phyloP scores from a whole-genome alignment of 2,113 vertebrate species.

The Gnathonemus echidnorhynchus region DNA sequence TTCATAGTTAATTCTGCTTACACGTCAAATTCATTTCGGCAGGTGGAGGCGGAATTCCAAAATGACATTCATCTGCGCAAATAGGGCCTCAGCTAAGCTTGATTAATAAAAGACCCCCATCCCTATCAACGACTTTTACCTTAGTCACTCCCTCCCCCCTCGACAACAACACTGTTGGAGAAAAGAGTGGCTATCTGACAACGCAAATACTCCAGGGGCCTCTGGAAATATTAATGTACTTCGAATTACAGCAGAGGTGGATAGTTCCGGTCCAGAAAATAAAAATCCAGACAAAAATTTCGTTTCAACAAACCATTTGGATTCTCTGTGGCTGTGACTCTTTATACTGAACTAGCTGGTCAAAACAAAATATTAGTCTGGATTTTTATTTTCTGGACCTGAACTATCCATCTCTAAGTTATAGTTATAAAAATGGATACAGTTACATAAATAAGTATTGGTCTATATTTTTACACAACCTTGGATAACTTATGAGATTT shows the following conservation, averaged over 20 bases:
- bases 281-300: not conserved
- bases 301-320: not conserved
- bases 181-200: not conserved
- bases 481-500: not conserved
- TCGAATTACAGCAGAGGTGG: not conserved
- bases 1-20: not conserved
- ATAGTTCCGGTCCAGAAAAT: not conserved
- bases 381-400: not conserved
- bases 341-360: not conserved
- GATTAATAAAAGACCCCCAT: not conserved
- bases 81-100: not conserved
- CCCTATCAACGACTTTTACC: not conserved
- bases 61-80: not conserved
- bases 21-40: not conserved
- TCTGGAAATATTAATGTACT: not conserved
- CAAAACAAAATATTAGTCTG: not conserved
- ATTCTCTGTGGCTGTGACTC: not conserved
- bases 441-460: not conserved
- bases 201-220: not conserved
- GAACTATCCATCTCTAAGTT: not conserved
- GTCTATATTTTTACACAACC: not conserved
- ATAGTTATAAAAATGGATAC: not conserved
- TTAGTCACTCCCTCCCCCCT: not conserved
- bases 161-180: not conserved
- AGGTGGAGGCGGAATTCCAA: not conserved